These are phyloP conservation scores for Tetragnatha versicolor DNA, from an alignment of 1,140 invertebrate species.

Conservation along the genomic window DNA sequence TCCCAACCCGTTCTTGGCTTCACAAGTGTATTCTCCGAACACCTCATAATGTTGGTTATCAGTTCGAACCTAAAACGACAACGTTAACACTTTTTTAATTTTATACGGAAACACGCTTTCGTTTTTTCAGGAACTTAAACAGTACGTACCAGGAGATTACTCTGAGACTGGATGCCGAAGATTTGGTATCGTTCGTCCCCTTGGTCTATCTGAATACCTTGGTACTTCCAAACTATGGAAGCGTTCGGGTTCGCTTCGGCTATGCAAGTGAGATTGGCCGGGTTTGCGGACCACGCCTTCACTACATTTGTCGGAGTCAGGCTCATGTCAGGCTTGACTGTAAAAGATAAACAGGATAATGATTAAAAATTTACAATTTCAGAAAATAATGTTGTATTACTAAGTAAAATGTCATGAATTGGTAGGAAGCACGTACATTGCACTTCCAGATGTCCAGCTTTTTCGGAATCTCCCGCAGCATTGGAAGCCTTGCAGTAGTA, in stretches of 20 bases:
- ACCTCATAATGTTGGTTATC: conserved; percentile 63
- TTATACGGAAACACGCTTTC: too few relatives aligned
- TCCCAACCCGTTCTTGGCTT: conserved; percentile 81
- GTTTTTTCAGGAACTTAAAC: too few relatives aligned
- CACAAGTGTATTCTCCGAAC: conserved; percentile 82
- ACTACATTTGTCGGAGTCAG: conserved; percentile 12
- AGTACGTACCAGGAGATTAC: conserved; percentile 37
- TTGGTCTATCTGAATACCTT: conserved; percentile 59
- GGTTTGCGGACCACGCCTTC: conserved; percentile 76
- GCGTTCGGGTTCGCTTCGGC: conserved; percentile 90
- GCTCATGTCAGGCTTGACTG: conserved; percentile 44
- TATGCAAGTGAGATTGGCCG: conserved; percentile 84
- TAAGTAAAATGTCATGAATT: neutral
- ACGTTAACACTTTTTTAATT: too few relatives aligned
- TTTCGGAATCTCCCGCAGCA: conserved; percentile 61
- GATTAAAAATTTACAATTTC: neutral
- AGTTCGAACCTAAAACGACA: conserved; percentile 30
- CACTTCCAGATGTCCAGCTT: conserved; percentile 69
- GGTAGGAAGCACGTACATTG: conserved; percentile 30
- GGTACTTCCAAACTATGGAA: conserved; percentile 81
- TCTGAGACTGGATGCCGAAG: conserved; percentile 13
- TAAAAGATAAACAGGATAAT: neutral
- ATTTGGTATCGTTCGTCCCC: conserved; percentile 16
- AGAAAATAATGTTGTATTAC: neutral
- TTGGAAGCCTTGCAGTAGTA: conserved; percentile 73